A percentile compares a stretch with the other conserved stretches of the same genome.
These are phyloP conservation scores for Phalloptychus januarius DNA, from an alignment of 2,797 vertebrate species.

Conservation along the genomic window DNA sequence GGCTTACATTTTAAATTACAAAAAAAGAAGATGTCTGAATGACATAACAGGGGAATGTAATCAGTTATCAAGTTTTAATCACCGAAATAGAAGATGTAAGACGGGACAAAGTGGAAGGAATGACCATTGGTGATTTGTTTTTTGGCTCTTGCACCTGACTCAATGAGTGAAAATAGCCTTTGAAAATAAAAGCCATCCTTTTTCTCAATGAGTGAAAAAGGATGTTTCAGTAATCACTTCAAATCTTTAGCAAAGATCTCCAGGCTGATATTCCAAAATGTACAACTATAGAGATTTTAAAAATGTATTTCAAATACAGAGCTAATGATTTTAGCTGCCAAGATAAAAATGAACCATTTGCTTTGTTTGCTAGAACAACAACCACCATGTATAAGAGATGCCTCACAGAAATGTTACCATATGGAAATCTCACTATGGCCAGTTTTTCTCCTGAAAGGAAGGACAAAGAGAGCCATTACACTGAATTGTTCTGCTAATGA, in stretches of 20 bases:
- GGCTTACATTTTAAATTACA: not conserved
- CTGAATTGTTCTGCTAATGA: conserved; percentile 24
- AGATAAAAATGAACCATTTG: not conserved
- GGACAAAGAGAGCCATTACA: conserved; percentile 25
- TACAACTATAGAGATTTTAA: not conserved
- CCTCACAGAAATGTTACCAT: not conserved
- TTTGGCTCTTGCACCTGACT: not conserved
- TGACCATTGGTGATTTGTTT: not conserved
- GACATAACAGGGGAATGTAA: not conserved
- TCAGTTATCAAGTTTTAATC: not conserved
- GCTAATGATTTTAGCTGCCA: not conserved
- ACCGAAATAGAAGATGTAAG: not conserved
- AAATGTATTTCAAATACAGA: not conserved
- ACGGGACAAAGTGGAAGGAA: not conserved
- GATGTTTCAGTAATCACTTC: not conserved
- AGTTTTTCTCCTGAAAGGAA: conserved; percentile 3
- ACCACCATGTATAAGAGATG: not conserved
- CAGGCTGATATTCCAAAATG: not conserved
- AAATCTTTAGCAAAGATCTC: not conserved
- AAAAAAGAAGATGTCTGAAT: not conserved
- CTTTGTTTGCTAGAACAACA: not conserved
- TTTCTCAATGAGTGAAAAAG: too few relatives aligned
- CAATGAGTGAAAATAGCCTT: not conserved
- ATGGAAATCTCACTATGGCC: not conserved
- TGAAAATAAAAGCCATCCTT: not conserved